Evolutionary conservation across 2,888 invertebrate species (phyloP), one percentile per base, ranked within the genome.

Genomic region (Gnatocerus cornutus): DNA sequence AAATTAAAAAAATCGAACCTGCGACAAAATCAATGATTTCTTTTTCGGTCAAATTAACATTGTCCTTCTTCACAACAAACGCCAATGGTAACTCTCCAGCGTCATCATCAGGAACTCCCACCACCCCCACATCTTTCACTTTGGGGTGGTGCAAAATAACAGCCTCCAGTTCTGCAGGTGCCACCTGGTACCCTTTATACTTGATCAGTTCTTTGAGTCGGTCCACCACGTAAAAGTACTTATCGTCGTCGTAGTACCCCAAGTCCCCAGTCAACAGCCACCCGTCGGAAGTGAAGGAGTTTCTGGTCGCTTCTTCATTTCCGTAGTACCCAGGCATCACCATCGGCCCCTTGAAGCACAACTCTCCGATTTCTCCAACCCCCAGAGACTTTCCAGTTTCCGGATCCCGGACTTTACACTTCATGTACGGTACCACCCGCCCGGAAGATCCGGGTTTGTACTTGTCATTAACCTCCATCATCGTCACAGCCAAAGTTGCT

Each of bases 131-230:
- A 80, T 96, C 95, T 63, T 89, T 88, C 52, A 97, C 89, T 63
- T 88, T 89, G 0, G 89, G 86, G 85, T 93, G 90, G 45, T 90
- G 90, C 62, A 95, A 85, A 33, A 97, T 83, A 55, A 96, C 79
- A n/a, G 90, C 91, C 84, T 97, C 96, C 39, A 97, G 84, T 85
- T 96, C 96, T 0, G 96, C 95, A 1, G 96, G 96, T 0, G 96
- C 92, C 74, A 93, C 93, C 88, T 93, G 92, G 78, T 90, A 93
- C 43, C 92, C 95, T 83, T 96, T 96, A 80, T 94, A 95, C 83
- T 97, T 97, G 78, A 97, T 96, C 30, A 97, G 89, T 81, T 96
- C 96, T 82, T 97, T 97, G 16, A 96, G 85, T 69, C 96, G 87
- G 83, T 96, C 96, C 1, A 95, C 93, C 72, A 96, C 90, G 78